These are phyloP conservation scores for Heterocephalus glaber DNA, from an alignment of 2,113 vertebrate species.

Conservation along the genomic window DNA sequence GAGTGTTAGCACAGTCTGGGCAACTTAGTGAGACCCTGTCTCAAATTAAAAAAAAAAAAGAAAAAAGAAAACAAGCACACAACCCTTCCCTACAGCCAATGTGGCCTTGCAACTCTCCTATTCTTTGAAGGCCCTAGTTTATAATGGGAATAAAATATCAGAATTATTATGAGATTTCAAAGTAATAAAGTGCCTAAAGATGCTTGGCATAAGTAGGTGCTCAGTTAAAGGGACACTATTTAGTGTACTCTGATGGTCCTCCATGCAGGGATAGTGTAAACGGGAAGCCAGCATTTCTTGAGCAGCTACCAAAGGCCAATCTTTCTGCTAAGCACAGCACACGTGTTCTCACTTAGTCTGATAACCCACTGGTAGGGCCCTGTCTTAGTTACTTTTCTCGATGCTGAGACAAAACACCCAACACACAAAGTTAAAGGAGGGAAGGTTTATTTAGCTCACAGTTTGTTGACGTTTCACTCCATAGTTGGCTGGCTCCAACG, in stretches of 20 bases:
- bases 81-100: not conserved
- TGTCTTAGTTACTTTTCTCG: not conserved
- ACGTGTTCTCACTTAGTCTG: not conserved
- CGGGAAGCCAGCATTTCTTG: not conserved
- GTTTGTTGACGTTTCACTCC: too few species aligned
- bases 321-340: not conserved
- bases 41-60: not conserved
- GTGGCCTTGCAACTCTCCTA: not conserved
- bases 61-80: not conserved
- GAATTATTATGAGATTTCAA: not conserved
- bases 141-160: not conserved
- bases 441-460: too few species aligned
- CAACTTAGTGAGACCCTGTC: not conserved
- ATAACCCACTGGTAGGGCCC: not conserved
- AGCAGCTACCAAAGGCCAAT: not conserved
- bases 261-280: not conserved
- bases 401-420: too few species aligned
- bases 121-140: not conserved
- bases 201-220: not conserved
- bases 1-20: not conserved
- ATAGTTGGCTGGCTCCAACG: too few species aligned
- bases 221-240: not conserved
- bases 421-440: too few species aligned
- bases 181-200: not conserved
- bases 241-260: too few species aligned